These are phyloP conservation scores for Tachypleus tridentatus DNA, from an alignment of 1,140 invertebrate species.

Conservation along the genomic window DNA sequence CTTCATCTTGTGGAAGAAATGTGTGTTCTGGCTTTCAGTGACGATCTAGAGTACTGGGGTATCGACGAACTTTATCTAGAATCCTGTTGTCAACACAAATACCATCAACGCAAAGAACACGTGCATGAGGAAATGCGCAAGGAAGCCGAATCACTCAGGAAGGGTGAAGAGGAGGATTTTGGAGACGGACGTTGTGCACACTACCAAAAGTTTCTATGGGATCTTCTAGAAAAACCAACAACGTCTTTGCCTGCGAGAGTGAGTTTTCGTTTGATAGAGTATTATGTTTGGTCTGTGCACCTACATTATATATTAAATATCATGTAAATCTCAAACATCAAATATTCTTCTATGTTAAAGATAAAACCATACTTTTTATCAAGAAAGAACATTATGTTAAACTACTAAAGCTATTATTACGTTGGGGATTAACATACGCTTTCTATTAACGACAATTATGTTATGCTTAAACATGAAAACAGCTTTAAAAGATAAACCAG, in stretches of 20 bases:
- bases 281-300: too few species aligned
- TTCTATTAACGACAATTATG: too few species aligned
- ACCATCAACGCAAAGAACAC: conserved; percentile 95
- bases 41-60: conserved; percentile 97
- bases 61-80: conserved; percentile 95
- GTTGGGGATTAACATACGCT: too few species aligned
- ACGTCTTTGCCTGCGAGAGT: conserved; percentile 94
- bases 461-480: too few species aligned
- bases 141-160: conserved; percentile 84
- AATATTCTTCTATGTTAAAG: too few species aligned
- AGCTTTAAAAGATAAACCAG: too few species aligned
- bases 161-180: conserved; percentile 92
- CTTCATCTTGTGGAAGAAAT: conserved; percentile 96
- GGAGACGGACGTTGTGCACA: conserved; percentile 84
- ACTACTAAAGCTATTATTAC: too few species aligned
- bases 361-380: too few species aligned
- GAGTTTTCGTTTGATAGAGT: conserved; percentile 40
- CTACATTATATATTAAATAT: too few species aligned
- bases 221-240: conserved; percentile 92
- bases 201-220: conserved; percentile 96
- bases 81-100: conserved; percentile 97
- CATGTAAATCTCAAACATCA: too few species aligned
- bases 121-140: conserved; percentile 98
- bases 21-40: conserved; percentile 95
- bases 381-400: too few species aligned